Base-by-base conservation (phyloP, 1,140 invertebrate species). In the Meloidogyne hapla region DNA sequence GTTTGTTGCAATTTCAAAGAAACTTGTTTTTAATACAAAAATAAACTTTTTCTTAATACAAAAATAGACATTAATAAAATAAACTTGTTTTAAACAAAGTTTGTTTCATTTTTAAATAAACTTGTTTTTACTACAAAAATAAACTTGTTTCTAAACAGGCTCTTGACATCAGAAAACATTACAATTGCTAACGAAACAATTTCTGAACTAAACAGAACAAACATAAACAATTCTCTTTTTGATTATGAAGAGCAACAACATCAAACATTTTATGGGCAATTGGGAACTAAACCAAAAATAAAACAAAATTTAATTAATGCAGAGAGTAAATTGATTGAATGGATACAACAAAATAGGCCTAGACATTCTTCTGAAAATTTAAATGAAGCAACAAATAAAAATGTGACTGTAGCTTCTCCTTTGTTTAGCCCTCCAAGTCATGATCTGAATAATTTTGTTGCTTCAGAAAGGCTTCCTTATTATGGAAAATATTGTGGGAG, bases 331-430 rank as follows among this genome's bases (percentile, higher is more conserved):
- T 78, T 87, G 21, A 79, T 85, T 62, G 84, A 87, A 64, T 85
- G 84, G 84, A 85, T 85, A 40, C 78, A 85, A 65, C 84, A 87
- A 65, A 85, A 85, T 45, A 76, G 84, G 62, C 84, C 84, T 10
- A 45, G 71, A 38, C 63, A 77, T 48, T 25, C 72, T n/a, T 64
- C 78, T 10, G 38, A 86, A 81, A 70, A 77, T 68, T 18, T 68
- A 28, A 26, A 69, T 64, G 25, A 69, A 76, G 62, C 38, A 15
- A 75, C 25, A n/a, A 42, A 9, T n/a, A 48, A 48, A 5, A 56
- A 56, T 56, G 48, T 21, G n/a, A n/a, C 48, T 5, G n/a, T 18
- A 56, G 1, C n/a, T 6, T n/a, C 18, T 6, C 48, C 48, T n/a
- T n/a, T n/a, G 9, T 6, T 8, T 6, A 33, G 33, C 9, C 33